A percentile compares a stretch with the other conserved stretches of the same genome.
Conservation (phyloP, 1,140 invertebrate species). For the Zaprionus ornatus region DNA sequence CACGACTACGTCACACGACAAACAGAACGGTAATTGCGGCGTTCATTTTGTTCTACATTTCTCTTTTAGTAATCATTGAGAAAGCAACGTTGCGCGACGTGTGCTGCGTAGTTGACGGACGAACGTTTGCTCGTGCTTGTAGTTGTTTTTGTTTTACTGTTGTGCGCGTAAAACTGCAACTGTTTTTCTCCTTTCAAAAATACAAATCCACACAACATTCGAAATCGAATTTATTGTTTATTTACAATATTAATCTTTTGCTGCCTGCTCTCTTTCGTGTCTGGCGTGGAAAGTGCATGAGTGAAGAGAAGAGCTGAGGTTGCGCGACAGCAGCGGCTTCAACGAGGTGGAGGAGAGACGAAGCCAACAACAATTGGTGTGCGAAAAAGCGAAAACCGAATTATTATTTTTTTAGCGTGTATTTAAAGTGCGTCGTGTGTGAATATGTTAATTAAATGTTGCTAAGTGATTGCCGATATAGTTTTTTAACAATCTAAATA, state of each 20-base stretch:
- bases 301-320: constrained; percentile 10
- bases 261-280: constrained; percentile 7
- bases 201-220: not conserved
- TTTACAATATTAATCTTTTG: constrained; percentile 15
- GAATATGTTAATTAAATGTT: constrained; percentile 49
- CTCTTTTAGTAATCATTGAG: constrained; percentile 54
- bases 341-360: constrained; percentile 1
- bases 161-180: constrained; percentile 57
- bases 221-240: constrained; percentile 2
- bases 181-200: constrained; percentile 22
- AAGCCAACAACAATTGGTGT: constrained; percentile 10
- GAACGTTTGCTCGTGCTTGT: not conserved
- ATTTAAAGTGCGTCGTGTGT: constrained; percentile 41
- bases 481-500: constrained; percentile 35
- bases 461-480: constrained; percentile 37
- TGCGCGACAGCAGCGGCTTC: constrained; percentile 2
- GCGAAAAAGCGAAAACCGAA: constrained; percentile 27
- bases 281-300: constrained; percentile 27
- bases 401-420: constrained; percentile 37
- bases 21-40: constrained; percentile 46
- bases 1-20: constrained; percentile 22
- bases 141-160: constrained; percentile 14
- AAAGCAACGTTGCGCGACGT: constrained; percentile 54
- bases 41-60: constrained; percentile 47
- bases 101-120: constrained; percentile 34